These are phyloP conservation scores for Agelas oroides DNA, from an alignment of 37 sponge, comb jelly and placozoan species.

Conservation along the genomic window DNA sequence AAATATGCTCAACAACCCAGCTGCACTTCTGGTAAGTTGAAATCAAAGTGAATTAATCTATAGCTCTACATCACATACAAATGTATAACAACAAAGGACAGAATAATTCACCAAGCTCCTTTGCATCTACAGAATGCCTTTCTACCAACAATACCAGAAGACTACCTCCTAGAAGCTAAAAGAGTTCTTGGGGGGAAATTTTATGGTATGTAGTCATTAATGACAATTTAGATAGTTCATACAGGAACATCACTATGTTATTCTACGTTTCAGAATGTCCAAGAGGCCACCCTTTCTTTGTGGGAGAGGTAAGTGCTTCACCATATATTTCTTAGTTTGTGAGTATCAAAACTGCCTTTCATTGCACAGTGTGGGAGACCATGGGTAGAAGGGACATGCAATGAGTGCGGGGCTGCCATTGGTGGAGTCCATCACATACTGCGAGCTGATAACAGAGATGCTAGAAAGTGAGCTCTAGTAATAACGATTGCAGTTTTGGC, in stretches of 20 bases:
- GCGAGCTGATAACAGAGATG: slow-evolving; percentile 20
- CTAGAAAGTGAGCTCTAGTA: slow-evolving; percentile 39
- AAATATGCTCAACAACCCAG: slow-evolving; percentile 54
- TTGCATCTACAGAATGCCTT: slow-evolving; percentile 47
- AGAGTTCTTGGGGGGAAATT: slow-evolving; percentile 44
- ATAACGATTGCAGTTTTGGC: too few species aligned
- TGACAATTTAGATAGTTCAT: too few species aligned
- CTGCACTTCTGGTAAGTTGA: slow-evolving; percentile 29
- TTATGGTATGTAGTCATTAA: slow-evolving; percentile 31
- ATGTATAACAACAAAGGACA: too few species aligned
- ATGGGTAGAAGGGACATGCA: slow-evolving; percentile 28
- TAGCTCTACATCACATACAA: too few species aligned
- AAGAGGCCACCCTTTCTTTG: slow-evolving; percentile 77
- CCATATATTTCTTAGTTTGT: too few species aligned
- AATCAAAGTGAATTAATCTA: too few species aligned
- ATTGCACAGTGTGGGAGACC: slow-evolving; percentile 58
- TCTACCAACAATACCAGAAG: slow-evolving; percentile 74
- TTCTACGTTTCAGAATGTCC: slow-evolving; percentile 52
- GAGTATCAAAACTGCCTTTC: not conserved
- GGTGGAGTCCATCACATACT: slow-evolving; percentile 37
- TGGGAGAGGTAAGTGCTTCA: slow-evolving; percentile 67
- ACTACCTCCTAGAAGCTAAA: slow-evolving; percentile 52
- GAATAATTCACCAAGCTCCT: too few species aligned
- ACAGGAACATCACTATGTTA: too few species aligned
- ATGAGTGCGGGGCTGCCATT: slow-evolving; percentile 36